Evolutionary conservation across 37 sponge, comb jelly and placozoan genomes (phyloP).

Genomic region (Hexactinellida sp.): DNA sequence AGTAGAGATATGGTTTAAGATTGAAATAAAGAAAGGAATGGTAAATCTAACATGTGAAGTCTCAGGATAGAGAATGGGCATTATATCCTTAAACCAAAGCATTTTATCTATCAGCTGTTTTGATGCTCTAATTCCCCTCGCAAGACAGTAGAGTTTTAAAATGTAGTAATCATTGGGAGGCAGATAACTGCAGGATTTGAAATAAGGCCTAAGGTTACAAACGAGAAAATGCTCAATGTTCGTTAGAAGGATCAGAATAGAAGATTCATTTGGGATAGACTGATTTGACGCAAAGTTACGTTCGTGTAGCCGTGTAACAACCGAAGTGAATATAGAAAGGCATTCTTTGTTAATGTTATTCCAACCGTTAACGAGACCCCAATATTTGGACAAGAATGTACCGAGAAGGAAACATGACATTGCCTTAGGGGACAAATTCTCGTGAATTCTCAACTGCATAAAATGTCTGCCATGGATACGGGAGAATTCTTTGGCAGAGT

Average conservation of each 20-base stretch:
- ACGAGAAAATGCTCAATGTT: neutral
- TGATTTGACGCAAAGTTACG: neutral
- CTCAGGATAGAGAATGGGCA: neutral
- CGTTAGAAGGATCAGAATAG: neutral
- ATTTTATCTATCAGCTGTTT: neutral
- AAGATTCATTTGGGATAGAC: neutral
- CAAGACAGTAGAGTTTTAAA: neutral
- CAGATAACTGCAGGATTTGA: neutral
- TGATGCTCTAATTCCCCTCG: neutral
- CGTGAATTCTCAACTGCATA: neutral
- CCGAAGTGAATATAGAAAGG: neutral
- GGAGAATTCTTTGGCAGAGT: neutral
- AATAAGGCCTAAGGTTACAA: neutral
- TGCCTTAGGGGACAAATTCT: neutral
- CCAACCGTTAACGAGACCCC: neutral
- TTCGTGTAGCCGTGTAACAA: neutral
- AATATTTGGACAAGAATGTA: neutral
- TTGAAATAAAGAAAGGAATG: neutral
- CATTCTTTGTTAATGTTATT: slow-evolving; percentile 9
- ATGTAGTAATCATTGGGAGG: slow-evolving; percentile 12
- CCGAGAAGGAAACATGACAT: neutral
- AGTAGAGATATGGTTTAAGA: neutral
- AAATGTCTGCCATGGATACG: neutral
- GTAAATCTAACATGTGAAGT: neutral
- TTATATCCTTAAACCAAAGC: neutral